Evolutionary conservation across 1,140 invertebrate genomes (phyloP).

Genomic region (Drosophila lini): DNA sequence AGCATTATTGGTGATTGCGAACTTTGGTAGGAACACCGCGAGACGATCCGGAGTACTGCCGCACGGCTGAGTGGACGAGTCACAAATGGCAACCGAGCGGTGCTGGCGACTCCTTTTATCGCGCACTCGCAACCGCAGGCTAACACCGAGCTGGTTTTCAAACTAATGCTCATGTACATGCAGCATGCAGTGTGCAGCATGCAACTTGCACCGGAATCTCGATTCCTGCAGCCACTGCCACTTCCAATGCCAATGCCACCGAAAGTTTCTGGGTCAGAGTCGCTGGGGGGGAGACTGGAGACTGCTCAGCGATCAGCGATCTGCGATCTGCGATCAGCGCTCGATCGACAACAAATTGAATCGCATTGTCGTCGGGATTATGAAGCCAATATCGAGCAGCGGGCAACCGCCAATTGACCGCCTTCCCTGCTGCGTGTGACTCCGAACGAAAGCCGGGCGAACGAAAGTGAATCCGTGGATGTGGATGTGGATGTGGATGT

Average conservation of each 20-base stretch:
- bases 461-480: conserved; percentile 72
- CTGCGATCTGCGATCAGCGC: conserved; percentile 40
- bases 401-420: conserved; percentile 41
- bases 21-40: conserved; percentile 1
- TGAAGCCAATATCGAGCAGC: conserved; percentile 40
- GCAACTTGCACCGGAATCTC: conserved; percentile 68
- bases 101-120: conserved; percentile 72
- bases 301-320: conserved; percentile 42
- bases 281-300: conserved; percentile 24
- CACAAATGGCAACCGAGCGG: conserved; percentile 71
- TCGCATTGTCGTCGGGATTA: conserved; percentile 56
- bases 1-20: conserved; percentile 25
- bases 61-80: conserved; percentile 62
- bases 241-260: conserved; percentile 42
- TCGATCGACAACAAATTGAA: conserved; percentile 56
- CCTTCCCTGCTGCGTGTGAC: conserved; percentile 58
- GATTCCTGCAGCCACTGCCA: conserved; percentile 57
- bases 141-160: conserved; percentile 38
- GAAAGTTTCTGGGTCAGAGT: conserved; percentile 70
- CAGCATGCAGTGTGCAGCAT: conserved; percentile 45
- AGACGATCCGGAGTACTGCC: conserved; percentile 39
- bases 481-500: conserved; percentile 13
- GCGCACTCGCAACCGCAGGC: conserved; percentile 48
- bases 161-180: conserved; percentile 62
- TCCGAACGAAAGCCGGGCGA: conserved; percentile 59